Evolutionary conservation across 2,888 invertebrate species (phyloP), one percentile per base, ranked within the genome.

Genomic region (Chrysodeixis includens): DNA sequence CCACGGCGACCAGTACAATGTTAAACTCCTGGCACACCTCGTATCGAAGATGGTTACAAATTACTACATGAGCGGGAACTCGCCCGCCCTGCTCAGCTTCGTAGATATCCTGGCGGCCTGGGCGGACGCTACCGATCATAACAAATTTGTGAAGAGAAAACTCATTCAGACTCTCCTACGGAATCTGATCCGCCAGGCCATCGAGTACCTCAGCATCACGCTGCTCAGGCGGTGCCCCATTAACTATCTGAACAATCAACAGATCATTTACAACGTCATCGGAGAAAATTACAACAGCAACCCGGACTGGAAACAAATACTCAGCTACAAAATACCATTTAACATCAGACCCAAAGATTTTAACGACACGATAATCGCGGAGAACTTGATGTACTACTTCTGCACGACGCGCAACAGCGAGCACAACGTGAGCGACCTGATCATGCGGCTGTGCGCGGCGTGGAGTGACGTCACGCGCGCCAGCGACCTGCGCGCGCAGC

Each of bases 401-500:
- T 92, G 95, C 0, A 88, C 90, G 0, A 84, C 91, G 1, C 88
- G 86, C 40, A 85, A 91, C 8, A 85, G 87, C 1, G 85, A 83
- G 9, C 85, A 88, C 6, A 83, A 83, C 8, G 66, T 94, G 12
- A 76, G 86, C 0, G 88, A 93, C 10, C 84, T 97, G 35, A 86
- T 96, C 1, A 70, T 95, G 0, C 95, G 96, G 74, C 82, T 98
- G 35, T 81, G 97, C 2, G 93, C 94, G 0, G 93, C 97, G 14
- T 98, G 98, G 98, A 93, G 97, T 0, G 96, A 97, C 79, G 96
- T 96, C 22, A 96, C 95, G 58, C 93, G 96, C 58, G 96, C 96
- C 16, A 95, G 96, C 0, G 96, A n/a, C n/a, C n/a, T n/a, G n/a
- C n/a, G n/a, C n/a, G n/a, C n/a, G n/a, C n/a, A n/a, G n/a, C n/a